These are phyloP conservation scores for Bufotes viridis DNA, from an alignment of 2,797 vertebrate species.

Conservation along the genomic window DNA sequence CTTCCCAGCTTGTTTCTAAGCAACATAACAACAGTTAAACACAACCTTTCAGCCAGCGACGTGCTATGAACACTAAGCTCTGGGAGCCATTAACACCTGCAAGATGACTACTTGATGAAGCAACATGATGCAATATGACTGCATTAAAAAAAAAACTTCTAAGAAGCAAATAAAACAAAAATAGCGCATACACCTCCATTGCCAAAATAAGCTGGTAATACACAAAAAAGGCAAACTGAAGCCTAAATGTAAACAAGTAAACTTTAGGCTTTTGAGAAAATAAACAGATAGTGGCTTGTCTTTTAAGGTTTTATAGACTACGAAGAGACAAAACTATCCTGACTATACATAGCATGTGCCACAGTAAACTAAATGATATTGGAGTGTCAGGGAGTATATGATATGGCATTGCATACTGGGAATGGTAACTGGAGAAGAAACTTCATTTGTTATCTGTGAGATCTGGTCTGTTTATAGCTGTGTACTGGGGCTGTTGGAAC, in stretches of 20 bases:
- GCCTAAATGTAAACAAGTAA: background rate
- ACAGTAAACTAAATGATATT: background rate
- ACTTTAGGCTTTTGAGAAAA: background rate
- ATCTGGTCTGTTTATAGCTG: too few relatives aligned
- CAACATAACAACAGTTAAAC: conserved; percentile 52
- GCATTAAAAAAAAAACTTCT: conserved; percentile 40
- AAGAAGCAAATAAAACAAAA: conserved; percentile 46
- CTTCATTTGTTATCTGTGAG: too few relatives aligned
- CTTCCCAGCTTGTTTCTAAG: conserved; percentile 38
- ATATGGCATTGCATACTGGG: too few relatives aligned
- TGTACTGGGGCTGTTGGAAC: too few relatives aligned
- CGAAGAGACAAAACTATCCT: background rate
- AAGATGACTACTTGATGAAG: conserved; percentile 49
- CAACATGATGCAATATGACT: conserved; percentile 49
- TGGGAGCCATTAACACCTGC: conserved; percentile 41
- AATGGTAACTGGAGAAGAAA: too few relatives aligned
- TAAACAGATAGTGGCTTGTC: background rate
- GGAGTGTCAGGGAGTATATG: background rate
- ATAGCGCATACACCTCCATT: conserved; percentile 14
- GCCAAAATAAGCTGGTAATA: conserved; percentile 17
- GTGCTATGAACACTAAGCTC: conserved; percentile 46
- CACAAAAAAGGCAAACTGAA: background rate
- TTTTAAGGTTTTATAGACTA: background rate
- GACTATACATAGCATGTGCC: background rate
- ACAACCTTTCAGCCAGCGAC: conserved; percentile 47